Evolutionary conservation across 2,113 vertebrate genomes (phyloP), one percentile per base, ranked within the genome.

Genomic region (Leucosticte australis): DNA sequence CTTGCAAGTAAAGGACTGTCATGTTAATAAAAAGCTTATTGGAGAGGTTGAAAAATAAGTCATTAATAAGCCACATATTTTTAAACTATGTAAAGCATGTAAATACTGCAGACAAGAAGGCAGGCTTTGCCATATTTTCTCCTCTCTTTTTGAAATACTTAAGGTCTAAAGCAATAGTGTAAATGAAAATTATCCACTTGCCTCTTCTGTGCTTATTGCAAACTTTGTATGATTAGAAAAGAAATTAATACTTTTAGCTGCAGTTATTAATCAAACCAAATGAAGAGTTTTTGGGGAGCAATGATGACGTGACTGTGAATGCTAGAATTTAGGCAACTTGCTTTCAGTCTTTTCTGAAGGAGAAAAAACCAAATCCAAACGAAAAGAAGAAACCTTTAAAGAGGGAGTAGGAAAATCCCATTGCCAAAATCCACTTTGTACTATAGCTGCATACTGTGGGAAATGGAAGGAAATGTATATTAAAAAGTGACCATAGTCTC

Each of bases 51-150:
- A 97, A 93, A 91, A 97, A 97, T 89, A 96, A 79, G 94, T 96
- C 93, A 42, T 97, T 98, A 98, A 98, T 97, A 97, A 97, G 98
- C 97, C 68, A 96, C 97, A 92, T 98, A 97, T 98, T 98, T 98
- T 97, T 88, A 95, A 94, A 91, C 83, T 97, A 97, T 95, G 97
- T 97, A 98, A 95, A 95, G 96, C 97, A 97, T 96, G 97, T 96
- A 96, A 97, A 96, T 97, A 90, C 86, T 59, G 77, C 30, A 83
- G 97, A 96, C 97, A 96, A 87, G 96, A 84, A 46, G 93, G 89
- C 90, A 79, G 96, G 63, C 49, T 91, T 89, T 80, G 94, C 87
- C 90, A 31, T 97, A 96, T 97, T 97, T 98, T 96, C 87, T 95
- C 41, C 56, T 93, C 80, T 35, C 65, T 84, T 30, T 90, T 79